Percentiles rank a stretch among this genome's conserved stretches.
phyloP scores from a whole-genome alignment of 2,113 vertebrate species.

The Halichoeres trimaculatus region DNA sequence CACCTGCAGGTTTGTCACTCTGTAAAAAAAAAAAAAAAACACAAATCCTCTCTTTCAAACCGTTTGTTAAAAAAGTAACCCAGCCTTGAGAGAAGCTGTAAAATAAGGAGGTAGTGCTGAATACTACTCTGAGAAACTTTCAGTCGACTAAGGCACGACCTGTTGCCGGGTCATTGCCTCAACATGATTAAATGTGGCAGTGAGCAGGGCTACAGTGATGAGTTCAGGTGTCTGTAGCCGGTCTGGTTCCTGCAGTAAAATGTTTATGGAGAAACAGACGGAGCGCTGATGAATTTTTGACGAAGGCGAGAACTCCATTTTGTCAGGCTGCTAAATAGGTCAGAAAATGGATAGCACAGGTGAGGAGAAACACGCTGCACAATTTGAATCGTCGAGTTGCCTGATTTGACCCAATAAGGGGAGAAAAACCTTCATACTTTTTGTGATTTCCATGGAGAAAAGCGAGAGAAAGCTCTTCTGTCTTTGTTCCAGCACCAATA shows the following conservation, averaged over 20 bases:
- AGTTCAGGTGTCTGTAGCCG: not conserved
- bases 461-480: not conserved
- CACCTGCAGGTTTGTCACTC: too few relatives aligned
- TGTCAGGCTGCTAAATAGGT: not conserved
- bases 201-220: not conserved
- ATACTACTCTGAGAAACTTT: not conserved
- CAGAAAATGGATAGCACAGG: not conserved
- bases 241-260: not conserved
- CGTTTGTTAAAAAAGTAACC: too few relatives aligned
- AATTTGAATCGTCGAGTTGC: not conserved
- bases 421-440: constrained; percentile 2
- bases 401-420: constrained; percentile 3
- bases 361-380: constrained; percentile 22
- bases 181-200: not conserved
- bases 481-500: constrained; percentile 42
- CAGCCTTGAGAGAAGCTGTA: not conserved
- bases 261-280: not conserved
- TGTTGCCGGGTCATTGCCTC: not conserved
- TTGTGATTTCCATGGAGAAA: constrained; percentile 34
- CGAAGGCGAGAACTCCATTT: not conserved
- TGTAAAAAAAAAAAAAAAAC: too few relatives aligned
- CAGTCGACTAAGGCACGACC: not conserved
- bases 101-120: not conserved
- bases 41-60: too few relatives aligned
- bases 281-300: not conserved